phyloP scores from a whole-genome alignment of 2,888 invertebrate genomes.

The Bimastos eiseni region DNA sequence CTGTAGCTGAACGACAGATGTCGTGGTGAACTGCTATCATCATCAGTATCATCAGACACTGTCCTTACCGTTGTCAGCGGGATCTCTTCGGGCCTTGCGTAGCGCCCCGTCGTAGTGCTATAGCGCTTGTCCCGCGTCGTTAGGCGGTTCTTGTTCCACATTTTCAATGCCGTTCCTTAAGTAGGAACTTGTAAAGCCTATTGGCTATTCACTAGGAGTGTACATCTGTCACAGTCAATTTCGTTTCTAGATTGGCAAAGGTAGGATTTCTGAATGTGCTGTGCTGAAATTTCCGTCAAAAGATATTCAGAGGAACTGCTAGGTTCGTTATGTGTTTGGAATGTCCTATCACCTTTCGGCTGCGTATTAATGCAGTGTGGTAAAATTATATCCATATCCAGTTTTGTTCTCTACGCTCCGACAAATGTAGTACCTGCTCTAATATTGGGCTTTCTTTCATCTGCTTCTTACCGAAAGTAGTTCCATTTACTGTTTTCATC shows the following conservation, averaged over 20 bases:
- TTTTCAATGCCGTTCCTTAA: background rate
- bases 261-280: too few relatives aligned
- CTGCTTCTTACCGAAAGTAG: background rate
- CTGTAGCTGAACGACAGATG: conserved; percentile 31
- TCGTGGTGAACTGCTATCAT: conserved; percentile 39
- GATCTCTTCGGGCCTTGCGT: conserved; percentile 39
- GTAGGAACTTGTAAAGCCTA: background rate
- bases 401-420: background rate
- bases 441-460: too few relatives aligned
- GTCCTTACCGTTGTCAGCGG: conserved; percentile 42
- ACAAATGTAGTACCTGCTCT: too few relatives aligned
- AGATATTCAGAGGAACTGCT: too few relatives aligned
- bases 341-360: background rate
- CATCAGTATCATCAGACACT: conserved; percentile 37
- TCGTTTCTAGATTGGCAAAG: background rate
- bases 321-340: background rate
- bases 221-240: background rate
- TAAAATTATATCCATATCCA: too few relatives aligned
- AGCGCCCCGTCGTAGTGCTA: background rate
- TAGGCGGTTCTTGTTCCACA: background rate
- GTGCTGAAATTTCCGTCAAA: too few relatives aligned
- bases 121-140: background rate
- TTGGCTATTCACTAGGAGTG: background rate
- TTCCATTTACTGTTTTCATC: background rate
- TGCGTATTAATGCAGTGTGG: background rate